Base-by-base conservation (phyloP, 1,140 invertebrate species). In the Drosophila oshimai region DNA sequence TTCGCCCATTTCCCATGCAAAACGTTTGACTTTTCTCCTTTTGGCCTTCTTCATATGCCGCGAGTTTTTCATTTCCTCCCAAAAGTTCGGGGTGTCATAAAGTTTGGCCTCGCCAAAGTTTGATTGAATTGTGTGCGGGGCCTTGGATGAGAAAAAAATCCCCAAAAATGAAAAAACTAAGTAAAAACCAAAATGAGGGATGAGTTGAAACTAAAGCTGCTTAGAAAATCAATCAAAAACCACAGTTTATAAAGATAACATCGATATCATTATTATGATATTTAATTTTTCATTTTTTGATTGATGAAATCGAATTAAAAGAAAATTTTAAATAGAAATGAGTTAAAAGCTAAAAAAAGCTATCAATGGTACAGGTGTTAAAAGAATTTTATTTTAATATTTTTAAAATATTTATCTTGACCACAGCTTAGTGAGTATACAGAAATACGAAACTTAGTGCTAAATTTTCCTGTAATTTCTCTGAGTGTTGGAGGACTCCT, bases 1-100 rank as follows among this genome's bases (percentile, higher is more conserved):
- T 74, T 78, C 13, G 61, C 64, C 74, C 70, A 86, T 84, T 84
- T 75, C 62, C 80, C 74, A 76, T 84, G 80, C 71, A 84, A 84
- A 86, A 57, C 75, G 81, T 65, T 80, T 70, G 70, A 62, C 70
- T 50, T 72, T 22, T 39, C 47, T 60, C 60, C 50, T 53, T 41
- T 34, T 31, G 47, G 60, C 47, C 68, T 53, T 54, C 42, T 64
- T 61, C 60, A 75, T 62, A 72, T 75, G 74, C 65, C 69, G 73
- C 78, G 81, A 72, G 60, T 84, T 84, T 84, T 76, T 74, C 78
- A 81, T 83, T 74, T 83, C 28, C 49, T 7, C 20, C 51, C 15
- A 29, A 60, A 62, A 64, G 22, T 64, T 60, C 12, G 37, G 50
- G 49, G 57, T 74, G 69, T 78, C 79, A 81, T 83, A 83, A 81